Base-by-base conservation (phyloP, 2,797 vertebrate species). In the Xiphorhynchus erythropygius region DNA sequence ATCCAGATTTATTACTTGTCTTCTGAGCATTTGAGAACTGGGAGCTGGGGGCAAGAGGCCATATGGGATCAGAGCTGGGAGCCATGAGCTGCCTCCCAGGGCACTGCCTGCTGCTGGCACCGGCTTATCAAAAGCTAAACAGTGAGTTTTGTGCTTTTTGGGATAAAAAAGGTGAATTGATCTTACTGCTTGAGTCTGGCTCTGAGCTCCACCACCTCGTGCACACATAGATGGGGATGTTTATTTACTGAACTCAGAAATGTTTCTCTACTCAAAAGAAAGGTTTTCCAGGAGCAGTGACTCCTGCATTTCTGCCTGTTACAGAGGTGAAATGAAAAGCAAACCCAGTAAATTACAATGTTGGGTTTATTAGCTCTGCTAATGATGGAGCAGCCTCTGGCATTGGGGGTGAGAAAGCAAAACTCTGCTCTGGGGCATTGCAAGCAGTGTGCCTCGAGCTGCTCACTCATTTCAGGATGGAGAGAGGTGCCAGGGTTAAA, bases 1-100 rank as follows among this genome's bases (percentile, higher is more conserved):
- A 91, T 56, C 90, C 87, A 94, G 95, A 93, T 96, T 95, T 94
- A 97, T 96, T 91, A 84, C 91, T 88, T 96, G 95, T 94, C 89
- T 94, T 93, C 82, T 59, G 90, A 89, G 71, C 73, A 85, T 67
- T 89, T 85, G 85, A 81, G 81, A 90, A 78, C 14, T 2, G 1
- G 77, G 93, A 92, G 88, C 84, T 82, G 53, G 62, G 91, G 81
- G 84, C 63, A 41, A 67, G 30, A 33, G 78, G 79, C 69, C 3
- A 7, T 24, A 5, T 7, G 59, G 84, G 70, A 53, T 50, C 93
- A 28, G 14, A 87, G 74, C 8, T 18, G 55, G 32, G 62, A 84
- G 83, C 47, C 64, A 44, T 1, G 3, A 86, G 63, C 87, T 87
- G 82, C 76, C 85, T 83, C 32, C 5, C 3, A 25, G 62, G 71